A percentile compares a stretch with the other conserved stretches of the same genome.
phyloP scores from a whole-genome alignment of 2,113 vertebrate species.

The Gymnorhina tibicen region DNA sequence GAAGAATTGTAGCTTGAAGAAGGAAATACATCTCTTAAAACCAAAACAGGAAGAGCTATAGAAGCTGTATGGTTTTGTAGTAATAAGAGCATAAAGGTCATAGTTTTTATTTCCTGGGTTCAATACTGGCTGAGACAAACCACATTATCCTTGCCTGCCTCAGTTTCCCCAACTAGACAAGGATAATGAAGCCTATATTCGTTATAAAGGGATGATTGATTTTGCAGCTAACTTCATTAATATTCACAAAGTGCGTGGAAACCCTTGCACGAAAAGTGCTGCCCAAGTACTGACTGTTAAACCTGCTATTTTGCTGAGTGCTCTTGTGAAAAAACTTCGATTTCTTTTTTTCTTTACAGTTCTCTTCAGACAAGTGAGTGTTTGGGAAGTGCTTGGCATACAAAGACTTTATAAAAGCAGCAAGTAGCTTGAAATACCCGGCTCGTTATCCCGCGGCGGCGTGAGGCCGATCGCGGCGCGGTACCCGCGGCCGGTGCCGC shows the following conservation, averaged over 20 bases:
- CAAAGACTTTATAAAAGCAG: background rate
- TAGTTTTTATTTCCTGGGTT: background rate
- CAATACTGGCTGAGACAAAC: background rate
- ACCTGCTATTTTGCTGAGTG: slow-evolving; percentile 12
- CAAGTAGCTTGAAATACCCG: background rate
- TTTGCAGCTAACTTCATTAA: slow-evolving; percentile 25
- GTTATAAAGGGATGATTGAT: background rate
- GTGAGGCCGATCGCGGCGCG: background rate
- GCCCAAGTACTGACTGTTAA: background rate
- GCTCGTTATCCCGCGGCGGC: background rate
- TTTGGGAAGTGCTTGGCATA: background rate
- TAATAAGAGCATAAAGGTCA: background rate
- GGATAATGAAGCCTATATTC: background rate
- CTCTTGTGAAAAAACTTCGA: background rate
- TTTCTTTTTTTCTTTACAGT: background rate
- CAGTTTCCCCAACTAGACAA: background rate
- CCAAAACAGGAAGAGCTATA: background rate
- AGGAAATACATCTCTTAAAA: background rate
- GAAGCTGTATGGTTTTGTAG: background rate
- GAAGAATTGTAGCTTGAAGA: background rate
- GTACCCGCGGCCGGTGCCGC: background rate
- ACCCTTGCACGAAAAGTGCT: background rate
- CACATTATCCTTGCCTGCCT: background rate
- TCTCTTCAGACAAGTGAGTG: background rate
- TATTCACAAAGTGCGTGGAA: slow-evolving; percentile 1